phyloP scores from a whole-genome alignment of 2,113 vertebrate species.

The Percina caprodes region DNA sequence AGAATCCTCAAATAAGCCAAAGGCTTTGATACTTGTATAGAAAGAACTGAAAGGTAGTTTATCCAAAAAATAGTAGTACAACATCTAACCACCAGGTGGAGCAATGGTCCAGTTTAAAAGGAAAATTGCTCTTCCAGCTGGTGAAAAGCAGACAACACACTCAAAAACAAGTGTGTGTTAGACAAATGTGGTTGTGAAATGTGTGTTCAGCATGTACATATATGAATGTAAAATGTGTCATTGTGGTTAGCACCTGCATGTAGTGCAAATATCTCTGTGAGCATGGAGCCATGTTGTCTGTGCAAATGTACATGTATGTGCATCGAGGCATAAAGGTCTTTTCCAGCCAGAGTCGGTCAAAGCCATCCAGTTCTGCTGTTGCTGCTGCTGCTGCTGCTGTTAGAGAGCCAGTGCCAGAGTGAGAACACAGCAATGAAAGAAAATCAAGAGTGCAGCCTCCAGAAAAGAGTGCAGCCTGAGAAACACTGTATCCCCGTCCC shows the following conservation, averaged over 20 bases:
- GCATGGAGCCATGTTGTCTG: background rate
- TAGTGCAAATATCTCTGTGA: background rate
- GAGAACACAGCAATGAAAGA: conserved; percentile 56
- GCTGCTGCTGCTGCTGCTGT: conserved; percentile 74
- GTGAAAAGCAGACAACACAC: conserved; percentile 16
- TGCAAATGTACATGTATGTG: conserved; percentile 1
- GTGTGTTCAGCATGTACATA: background rate
- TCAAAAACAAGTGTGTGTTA: background rate
- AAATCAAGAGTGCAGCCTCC: conserved; percentile 63
- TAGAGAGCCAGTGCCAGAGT: conserved; percentile 73
- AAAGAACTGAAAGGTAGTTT: background rate
- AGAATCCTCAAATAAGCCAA: background rate
- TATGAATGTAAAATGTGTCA: background rate
- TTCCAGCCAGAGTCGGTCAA: conserved; percentile 76
- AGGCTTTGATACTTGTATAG: background rate
- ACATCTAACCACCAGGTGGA: conserved; percentile 70
- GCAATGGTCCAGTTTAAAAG: conserved; percentile 40
- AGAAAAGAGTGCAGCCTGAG: conserved; percentile 59
- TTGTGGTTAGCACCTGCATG: background rate
- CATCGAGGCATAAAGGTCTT: conserved; percentile 41
- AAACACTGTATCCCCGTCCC: conserved; percentile 66
- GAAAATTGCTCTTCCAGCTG: conserved; percentile 54
- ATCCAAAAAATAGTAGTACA: conserved; percentile 1
- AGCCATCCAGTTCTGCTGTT: conserved; percentile 76
- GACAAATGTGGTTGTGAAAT: background rate